Conservation (phyloP, 2,113 vertebrate species). For the Acanthisitta chloris region DNA sequence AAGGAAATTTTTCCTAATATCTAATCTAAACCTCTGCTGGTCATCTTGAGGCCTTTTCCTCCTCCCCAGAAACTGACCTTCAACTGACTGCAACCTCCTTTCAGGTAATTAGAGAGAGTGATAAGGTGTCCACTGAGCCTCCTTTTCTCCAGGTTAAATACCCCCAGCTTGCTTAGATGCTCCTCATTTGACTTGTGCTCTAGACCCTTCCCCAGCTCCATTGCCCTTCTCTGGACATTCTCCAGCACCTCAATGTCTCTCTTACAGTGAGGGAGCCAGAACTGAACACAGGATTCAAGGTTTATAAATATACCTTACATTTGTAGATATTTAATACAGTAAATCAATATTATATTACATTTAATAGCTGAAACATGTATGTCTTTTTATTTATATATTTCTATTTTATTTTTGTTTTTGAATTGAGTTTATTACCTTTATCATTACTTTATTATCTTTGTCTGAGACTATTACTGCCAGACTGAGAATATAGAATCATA, state of each 20-base stretch:
- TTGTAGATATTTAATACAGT: not conserved
- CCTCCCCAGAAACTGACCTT: not conserved
- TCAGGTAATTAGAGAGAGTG: not conserved
- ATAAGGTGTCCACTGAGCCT: not conserved
- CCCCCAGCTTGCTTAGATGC: not conserved
- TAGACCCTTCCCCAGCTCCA: not conserved
- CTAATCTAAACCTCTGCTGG: not conserved
- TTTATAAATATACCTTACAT: not conserved
- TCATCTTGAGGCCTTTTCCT: not conserved
- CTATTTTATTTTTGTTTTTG: not conserved
- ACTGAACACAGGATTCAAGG: not conserved
- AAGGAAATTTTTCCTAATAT: not conserved
- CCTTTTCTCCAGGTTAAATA: not conserved
- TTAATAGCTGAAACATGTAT: not conserved
- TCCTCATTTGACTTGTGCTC: not conserved
- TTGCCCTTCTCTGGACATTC: not conserved
- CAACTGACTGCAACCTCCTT: not conserved
- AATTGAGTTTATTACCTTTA: not conserved
- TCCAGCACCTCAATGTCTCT: not conserved
- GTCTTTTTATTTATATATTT: not conserved
- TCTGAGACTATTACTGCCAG: not conserved
- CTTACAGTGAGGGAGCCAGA: not conserved
- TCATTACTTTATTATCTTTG: not conserved
- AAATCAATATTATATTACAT: not conserved
- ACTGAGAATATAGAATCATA: not conserved